Base-by-base conservation (phyloP, 2,797 vertebrate species). In the Vireo griseus region DNA sequence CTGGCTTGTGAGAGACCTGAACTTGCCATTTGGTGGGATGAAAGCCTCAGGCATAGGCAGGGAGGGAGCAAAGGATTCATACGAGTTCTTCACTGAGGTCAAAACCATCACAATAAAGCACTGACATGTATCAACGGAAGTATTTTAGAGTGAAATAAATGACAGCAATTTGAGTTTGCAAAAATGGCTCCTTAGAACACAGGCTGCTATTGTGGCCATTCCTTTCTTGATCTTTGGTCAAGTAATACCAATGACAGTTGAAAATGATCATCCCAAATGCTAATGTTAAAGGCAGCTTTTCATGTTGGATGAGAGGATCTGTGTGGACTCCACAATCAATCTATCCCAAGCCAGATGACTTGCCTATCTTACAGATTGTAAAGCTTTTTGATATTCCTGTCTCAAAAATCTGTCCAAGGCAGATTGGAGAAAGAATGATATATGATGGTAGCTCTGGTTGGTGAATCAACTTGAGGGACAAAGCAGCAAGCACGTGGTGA, bases 1-100 rank as follows among this genome's bases (percentile, higher is more conserved):
- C 97, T 99, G 99, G 99, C 97, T 99, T 71, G 96, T 99, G 94
- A 98, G 99, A 77, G 99, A 99, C 92, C 98, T 99, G 90, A 99
- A 99, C 93, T 98, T 99, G 92, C 99, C 99, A 2, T 99, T 99
- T 26, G 99, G 99, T 48, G 99, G 99, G 29, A 99, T 99, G 99
- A 99, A 99, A 97, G 97, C 97, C 88, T 99, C 99, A 8, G 99
- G 99, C 5, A 88, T 99, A 61, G 99, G 99, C 35, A 98, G 99
- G 86, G 99, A 99, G 62, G 99, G 99, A 45, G 98, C 97, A 77
- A 99, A 98, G 79, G 99, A 99, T 95, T 99, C 99, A 9, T 99
- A 98, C 0, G 98, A 99, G 84, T 99, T 99, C 97, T 99, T 99
- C 96, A 99, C 99, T 2, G 99, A 99, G 96, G 98, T 99, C 74